Percentiles rank a stretch among this genome's conserved stretches.
Conservation (phyloP, 2,797 vertebrate genomes). For the Fistularia commersonii region DNA sequence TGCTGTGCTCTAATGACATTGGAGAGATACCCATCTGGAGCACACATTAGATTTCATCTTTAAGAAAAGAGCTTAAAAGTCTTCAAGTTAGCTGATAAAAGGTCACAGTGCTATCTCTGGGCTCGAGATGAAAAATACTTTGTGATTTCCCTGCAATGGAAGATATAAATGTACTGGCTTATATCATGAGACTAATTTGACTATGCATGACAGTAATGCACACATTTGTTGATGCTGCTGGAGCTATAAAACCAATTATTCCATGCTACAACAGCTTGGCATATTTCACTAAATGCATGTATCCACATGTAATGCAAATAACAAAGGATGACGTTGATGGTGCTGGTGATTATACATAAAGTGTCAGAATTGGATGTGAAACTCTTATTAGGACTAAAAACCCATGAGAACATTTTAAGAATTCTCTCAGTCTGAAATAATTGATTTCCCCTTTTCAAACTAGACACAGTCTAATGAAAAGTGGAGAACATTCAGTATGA, state of each 20-base stretch:
- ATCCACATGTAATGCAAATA: not conserved
- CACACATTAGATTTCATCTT: constrained; percentile 55
- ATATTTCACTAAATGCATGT: constrained; percentile 25
- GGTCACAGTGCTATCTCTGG: constrained; percentile 58
- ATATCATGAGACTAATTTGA: constrained; percentile 16
- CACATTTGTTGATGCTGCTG: too few species aligned
- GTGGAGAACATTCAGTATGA: too few species aligned
- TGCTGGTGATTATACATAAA: too few species aligned
- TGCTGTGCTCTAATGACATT: constrained; percentile 46
- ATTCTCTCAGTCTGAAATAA: too few species aligned
- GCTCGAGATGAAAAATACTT: constrained; percentile 22
- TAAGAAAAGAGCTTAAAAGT: constrained; percentile 70
- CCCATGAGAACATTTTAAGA: too few species aligned
- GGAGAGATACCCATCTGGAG: constrained; percentile 55
- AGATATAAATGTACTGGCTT: constrained; percentile 23
- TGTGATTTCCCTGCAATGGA: constrained; percentile 16
- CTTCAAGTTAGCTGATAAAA: constrained; percentile 65
- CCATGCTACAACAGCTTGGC: constrained; percentile 29
- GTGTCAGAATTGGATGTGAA: too few species aligned
- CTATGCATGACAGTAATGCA: too few species aligned
- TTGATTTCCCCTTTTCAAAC: too few species aligned
- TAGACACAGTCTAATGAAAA: too few species aligned
- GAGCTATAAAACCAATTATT: constrained; percentile 39
- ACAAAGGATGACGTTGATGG: too few species aligned
- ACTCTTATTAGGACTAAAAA: too few species aligned